phyloP scores from a whole-genome alignment of 2,888 invertebrate genomes.

The Lobophora halterata region DNA sequence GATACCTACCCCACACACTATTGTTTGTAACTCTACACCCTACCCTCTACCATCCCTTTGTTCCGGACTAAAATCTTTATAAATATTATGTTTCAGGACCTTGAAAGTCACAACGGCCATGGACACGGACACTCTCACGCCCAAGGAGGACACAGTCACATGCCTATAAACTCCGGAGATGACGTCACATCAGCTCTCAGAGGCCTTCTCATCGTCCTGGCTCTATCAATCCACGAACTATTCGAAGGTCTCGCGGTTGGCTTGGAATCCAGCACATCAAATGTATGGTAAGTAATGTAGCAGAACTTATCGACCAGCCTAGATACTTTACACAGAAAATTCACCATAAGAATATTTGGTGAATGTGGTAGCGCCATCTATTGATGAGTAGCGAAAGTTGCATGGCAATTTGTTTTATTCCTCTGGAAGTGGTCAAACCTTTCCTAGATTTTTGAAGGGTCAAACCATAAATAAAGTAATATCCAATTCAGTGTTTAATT shows the following conservation, averaged over 20 bases:
- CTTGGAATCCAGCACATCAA: slow-evolving; percentile 81
- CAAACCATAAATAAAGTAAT: no score
- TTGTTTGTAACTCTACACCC: no score
- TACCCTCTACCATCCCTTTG: no score
- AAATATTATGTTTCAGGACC: slow-evolving; percentile 45
- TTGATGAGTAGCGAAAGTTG: slow-evolving; percentile 32
- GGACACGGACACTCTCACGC: slow-evolving; percentile 52
- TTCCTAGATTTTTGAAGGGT: no score
- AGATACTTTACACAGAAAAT: no score
- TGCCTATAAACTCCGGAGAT: slow-evolving; percentile 60
- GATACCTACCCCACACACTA: no score
- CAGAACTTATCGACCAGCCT: no score
- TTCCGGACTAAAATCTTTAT: no score
- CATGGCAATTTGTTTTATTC: no score
- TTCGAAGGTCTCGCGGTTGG: slow-evolving; percentile 94
- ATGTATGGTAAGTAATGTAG: slow-evolving; percentile 66
- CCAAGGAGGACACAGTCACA: slow-evolving; percentile 61
- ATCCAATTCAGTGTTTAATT: neutral
- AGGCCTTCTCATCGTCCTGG: slow-evolving; percentile 89
- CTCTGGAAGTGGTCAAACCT: no score
- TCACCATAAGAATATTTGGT: no score
- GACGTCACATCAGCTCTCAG: slow-evolving; percentile 81
- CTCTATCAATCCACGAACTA: slow-evolving; percentile 91
- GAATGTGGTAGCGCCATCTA: slow-evolving; percentile 28
- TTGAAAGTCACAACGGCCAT: slow-evolving; percentile 40